These are phyloP conservation scores for Saturnia pavonia DNA, from an alignment of 2,888 invertebrate species.

Conservation along the genomic window DNA sequence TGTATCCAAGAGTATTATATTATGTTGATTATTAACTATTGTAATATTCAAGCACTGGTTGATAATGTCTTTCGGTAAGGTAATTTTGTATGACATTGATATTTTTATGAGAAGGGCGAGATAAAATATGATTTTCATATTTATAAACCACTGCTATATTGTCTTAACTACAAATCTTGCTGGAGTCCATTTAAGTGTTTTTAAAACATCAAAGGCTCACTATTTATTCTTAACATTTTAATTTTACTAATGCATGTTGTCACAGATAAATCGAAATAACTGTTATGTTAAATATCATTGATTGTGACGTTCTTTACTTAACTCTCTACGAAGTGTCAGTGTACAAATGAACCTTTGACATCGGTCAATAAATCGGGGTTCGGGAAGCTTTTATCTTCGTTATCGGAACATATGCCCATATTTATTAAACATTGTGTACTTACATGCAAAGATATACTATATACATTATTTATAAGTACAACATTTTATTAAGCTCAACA, in stretches of 20 bases:
- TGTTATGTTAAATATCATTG: neutral
- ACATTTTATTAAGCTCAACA: no score
- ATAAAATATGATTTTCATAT: neutral
- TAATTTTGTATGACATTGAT: slow-evolving; percentile 7
- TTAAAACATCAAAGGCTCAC: neutral
- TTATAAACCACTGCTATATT: neutral
- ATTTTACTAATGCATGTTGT: neutral
- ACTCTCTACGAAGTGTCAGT: neutral
- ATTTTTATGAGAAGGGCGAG: neutral
- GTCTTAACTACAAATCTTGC: neutral
- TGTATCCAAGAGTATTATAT: slow-evolving; percentile 23
- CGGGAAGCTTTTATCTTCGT: neutral
- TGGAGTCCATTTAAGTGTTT: neutral
- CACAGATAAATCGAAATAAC: neutral
- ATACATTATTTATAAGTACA: no score
- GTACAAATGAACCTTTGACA: neutral
- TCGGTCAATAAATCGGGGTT: neutral
- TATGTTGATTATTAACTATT: neutral
- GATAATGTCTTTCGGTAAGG: neutral
- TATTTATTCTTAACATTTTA: neutral
- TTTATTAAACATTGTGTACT: neutral
- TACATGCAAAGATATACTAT: no score
- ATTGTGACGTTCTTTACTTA: neutral
- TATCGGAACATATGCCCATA: neutral
- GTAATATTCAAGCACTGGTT: slow-evolving; percentile 14